A percentile compares a stretch with the other conserved stretches of the same genome.
phyloP scores from a whole-genome alignment of 2,113 vertebrate species.

The Mustela nigripes region DNA sequence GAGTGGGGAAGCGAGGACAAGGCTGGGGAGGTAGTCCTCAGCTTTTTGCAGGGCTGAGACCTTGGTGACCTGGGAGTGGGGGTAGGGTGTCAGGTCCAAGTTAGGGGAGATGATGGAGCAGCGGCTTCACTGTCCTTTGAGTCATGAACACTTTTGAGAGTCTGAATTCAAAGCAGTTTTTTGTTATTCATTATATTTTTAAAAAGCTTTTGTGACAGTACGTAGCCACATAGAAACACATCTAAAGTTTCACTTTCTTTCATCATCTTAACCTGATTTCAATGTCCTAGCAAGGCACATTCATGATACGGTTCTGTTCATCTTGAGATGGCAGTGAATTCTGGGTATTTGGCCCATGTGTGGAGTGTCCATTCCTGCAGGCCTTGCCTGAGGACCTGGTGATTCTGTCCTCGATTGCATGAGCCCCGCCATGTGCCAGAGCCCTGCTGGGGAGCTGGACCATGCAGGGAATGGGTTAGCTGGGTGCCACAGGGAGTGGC shows the following conservation, averaged over 20 bases:
- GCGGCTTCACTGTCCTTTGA: background rate
- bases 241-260: background rate
- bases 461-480: background rate
- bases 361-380: background rate
- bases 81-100: background rate
- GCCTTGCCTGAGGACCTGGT: rapidly evolving
- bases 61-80: background rate
- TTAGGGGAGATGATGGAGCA: background rate
- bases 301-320: background rate
- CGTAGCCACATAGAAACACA: background rate
- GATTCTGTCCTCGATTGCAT: rapidly evolving
- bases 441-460: background rate
- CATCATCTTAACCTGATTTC: background rate
- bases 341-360: background rate
- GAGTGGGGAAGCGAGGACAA: background rate
- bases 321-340: background rate
- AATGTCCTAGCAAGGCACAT: background rate
- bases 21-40: background rate
- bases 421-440: background rate
- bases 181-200: background rate
- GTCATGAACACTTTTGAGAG: background rate
- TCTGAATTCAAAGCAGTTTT: background rate
- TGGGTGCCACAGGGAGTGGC: too few relatives aligned
- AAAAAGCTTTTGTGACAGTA: background rate
- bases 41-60: background rate